Base-by-base conservation (phyloP, 1,140 invertebrate genomes). In the Akabosia matsudoensis region DNA sequence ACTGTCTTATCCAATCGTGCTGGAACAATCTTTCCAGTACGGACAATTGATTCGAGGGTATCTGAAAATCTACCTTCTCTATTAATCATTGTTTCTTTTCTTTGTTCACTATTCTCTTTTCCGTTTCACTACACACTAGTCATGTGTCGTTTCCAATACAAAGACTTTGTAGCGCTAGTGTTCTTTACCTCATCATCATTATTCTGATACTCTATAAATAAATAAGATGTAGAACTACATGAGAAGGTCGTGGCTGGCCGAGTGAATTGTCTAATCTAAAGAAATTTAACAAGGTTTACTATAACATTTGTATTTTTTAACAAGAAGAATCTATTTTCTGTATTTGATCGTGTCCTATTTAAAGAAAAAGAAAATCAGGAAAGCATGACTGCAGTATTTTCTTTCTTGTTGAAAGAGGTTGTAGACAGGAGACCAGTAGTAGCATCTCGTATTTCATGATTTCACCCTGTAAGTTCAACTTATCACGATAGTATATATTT, bases 51-150 rank as follows among this genome's bases (percentile, higher is more conserved):
- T n/a, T n/a, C n/a, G n/a, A n/a, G n/a, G n/a, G n/a, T n/a, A n/a
- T n/a, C n/a, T n/a, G n/a, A n/a, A 51, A 61, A 61, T 22, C 54
- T 61, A 61, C 54, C 37, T 61, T 14, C 24, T 61, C 24, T 22
- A 30, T 31, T 67, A 22, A 28, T 67, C 61, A 67, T 67, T 67
- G 61, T 67, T 67, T 67, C 61, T 1, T 67, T 67, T 67, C 13
- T 61, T 16, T n/a, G 10, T 67, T 4, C 31, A 30, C 22, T 22
- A 4, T 28, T 30, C 13, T 67, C 22, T 16, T 67, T 67, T 67
- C 22, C 22, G 26, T 67, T 24, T 61, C 14, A n/a, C 37, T 10
- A 31, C 3, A 30, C 24, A 10, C 7, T 22, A 22, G 54, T 61
- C 24, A 30, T 67, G 26, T 67, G 28, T 22, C 22, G 13, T 67